Base-by-base conservation (phyloP, 2,113 vertebrate species). In the Dendrocopos noguchii region DNA sequence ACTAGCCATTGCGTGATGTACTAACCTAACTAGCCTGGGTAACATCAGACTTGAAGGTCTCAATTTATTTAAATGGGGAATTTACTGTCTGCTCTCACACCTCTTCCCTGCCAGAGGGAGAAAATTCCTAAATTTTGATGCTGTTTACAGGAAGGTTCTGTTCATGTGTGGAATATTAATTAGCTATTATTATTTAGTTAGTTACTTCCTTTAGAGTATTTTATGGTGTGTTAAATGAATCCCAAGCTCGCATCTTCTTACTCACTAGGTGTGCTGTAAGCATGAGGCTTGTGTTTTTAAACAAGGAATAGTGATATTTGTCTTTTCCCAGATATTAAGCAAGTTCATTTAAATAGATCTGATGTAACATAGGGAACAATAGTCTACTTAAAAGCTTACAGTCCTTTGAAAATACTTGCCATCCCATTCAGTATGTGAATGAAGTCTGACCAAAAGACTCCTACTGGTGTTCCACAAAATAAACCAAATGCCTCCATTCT, bases 391-490 rank as follows among this genome's bases (percentile, higher is more conserved):
- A 92, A 87, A 91, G 17, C 39, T 76, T 57, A 39, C 12, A 77
- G 68, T 87, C 77, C 52, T 87, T 87, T 72, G n/a, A 84, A 93
- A 88, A 65, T 66, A 75, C 25, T 81, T 87, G 56, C 17, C 84
- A 4, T 81, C 55, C 19, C 6, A 50, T 77, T 84, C 53, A 67
- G 25, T 71, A 52, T 64, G n/a, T 80, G 28, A 93, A 56, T 89
- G 12, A 82, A 85, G 25, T 68, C 47, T 50, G 83, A 47, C 12
- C 29, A 74, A 77, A 91, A 90, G 52, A 42, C 13, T 33, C 20
- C 64, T 44, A 42, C 29, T 8, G 4, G 17, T 25, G 3, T 87
- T 94, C 81, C 34, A 64, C 61, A 31, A 84, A 85, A 89, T 94
- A 75, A 77, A 89, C 65, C 42, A 19, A 25, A 16, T 6, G 22